Evolutionary conservation across 35 echinoderm and acorn worm genomes (phyloP), one percentile per base, ranked within the genome.

Genomic region (Strongylocentrotus purpuratus): DNA sequence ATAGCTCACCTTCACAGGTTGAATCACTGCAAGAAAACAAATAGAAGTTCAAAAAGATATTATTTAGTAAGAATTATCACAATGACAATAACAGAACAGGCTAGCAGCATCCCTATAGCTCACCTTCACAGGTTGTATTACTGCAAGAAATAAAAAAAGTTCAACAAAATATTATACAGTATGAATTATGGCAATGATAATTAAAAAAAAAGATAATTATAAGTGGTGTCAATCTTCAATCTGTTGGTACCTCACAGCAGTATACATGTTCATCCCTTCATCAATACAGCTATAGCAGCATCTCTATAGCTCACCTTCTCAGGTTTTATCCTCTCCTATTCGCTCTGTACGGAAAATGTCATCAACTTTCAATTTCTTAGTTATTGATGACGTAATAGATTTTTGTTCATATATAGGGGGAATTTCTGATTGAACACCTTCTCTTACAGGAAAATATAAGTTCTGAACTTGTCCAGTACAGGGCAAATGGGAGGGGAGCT

Each of bases 251-350:
- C 97, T 94, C 13, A 99, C 85, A 22, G 96, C 96, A 46, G 98
- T 99, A 92, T 97, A 99, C 6, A 96, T 96, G 22, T 87, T 99
- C 0, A 99, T 48, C 2, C 96, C 97, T 91, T 99, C 98, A 59
- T 95, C 95, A 45, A 98, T 91, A 65, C 95, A 95, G 2, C 95
- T 97, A 41, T 41, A 35, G 97, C 96, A 61, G 98, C 98, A 90
- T 97, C 98, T 48, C 93, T 33, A 47, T 95, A 98, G 28, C 88
- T 97, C 33, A 99, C 95, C 46, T 93, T 94, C 91, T 87, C 95
- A 7, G 98, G 98, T 92, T 99, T 99, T 28, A 48, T 52, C 58
- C 35, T 41, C 35, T 41, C 35, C 35, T 41, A 41, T 41, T 41
- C 35, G 35, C 35, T 41, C 35, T 41, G 35, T 41, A 1, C 35